Evolutionary conservation across 2,797 vertebrate genomes (phyloP).

Genomic region (Eulemur mongoz): DNA sequence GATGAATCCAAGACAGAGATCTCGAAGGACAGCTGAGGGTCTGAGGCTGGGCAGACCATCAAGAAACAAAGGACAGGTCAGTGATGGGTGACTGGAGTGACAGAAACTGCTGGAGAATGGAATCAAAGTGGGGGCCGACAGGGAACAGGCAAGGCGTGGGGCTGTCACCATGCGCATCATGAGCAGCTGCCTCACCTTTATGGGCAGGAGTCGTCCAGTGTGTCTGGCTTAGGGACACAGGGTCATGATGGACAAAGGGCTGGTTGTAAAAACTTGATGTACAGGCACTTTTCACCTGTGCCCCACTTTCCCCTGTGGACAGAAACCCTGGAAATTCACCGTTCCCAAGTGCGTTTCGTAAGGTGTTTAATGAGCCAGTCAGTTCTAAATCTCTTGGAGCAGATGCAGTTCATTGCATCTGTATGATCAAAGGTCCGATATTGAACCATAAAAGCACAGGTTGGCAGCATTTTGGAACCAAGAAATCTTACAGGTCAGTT

Average conservation of each 20-base stretch:
- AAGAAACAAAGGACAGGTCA: not conserved
- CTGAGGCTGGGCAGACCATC: not conserved
- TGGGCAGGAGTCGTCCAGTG: not conserved
- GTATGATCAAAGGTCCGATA: not conserved
- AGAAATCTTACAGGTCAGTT: not conserved
- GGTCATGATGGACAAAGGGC: not conserved
- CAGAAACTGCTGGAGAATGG: not conserved
- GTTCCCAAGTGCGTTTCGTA: not conserved
- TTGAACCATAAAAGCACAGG: not conserved
- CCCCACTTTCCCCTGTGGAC: not conserved
- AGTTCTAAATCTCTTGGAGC: not conserved
- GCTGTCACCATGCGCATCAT: rapidly evolving
- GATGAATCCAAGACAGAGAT: not conserved
- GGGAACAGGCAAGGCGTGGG: not conserved
- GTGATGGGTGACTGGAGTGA: not conserved
- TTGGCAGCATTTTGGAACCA: not conserved
- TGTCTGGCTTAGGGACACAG: not conserved
- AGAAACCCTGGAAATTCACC: not conserved
- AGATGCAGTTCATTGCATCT: not conserved
- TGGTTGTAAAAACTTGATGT: not conserved
- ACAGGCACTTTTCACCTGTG: not conserved
- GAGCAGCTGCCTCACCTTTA: not conserved
- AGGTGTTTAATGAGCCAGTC: not conserved
- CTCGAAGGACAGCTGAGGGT: not conserved
- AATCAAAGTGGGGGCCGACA: not conserved